Conservation (phyloP, 2,113 vertebrate genomes). For the Oncorhynchus gorbuscha region DNA sequence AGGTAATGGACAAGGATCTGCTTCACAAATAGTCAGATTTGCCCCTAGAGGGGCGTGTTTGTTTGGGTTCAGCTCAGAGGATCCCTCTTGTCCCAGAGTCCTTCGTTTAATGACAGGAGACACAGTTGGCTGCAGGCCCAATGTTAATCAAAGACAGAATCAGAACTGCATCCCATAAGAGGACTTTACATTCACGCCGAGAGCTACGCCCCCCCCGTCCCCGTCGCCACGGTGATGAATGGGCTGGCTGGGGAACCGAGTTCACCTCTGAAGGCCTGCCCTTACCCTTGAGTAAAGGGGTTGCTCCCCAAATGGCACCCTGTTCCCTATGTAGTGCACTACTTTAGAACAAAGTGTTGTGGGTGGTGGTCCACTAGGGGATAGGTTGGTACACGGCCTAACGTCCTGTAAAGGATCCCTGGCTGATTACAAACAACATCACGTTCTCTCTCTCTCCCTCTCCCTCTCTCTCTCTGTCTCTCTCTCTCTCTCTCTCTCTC, state of each 20-base stretch:
- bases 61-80: too few species aligned
- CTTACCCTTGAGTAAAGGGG: constrained; percentile 64
- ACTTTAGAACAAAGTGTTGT: too few species aligned
- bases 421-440: constrained; percentile 56
- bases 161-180: constrained; percentile 60
- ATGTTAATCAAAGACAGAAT: constrained; percentile 62
- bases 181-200: constrained; percentile 64
- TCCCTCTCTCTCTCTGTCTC: too few species aligned
- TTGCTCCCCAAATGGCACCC: not conserved
- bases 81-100: not conserved
- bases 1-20: too few species aligned
- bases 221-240: constrained; percentile 66
- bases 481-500: too few species aligned
- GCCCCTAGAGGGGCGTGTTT: too few species aligned
- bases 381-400: too few species aligned
- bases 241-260: constrained; percentile 50
- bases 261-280: constrained; percentile 65
- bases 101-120: constrained; percentile 53
- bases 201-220: constrained; percentile 50
- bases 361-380: too few species aligned
- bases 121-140: constrained; percentile 61
- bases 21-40: too few species aligned
- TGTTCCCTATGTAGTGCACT: too few species aligned
- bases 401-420: constrained; percentile 61
- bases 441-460: not conserved